Base-by-base conservation (phyloP, 2,113 vertebrate species). In the Tympanuchus pallidicinctus region DNA sequence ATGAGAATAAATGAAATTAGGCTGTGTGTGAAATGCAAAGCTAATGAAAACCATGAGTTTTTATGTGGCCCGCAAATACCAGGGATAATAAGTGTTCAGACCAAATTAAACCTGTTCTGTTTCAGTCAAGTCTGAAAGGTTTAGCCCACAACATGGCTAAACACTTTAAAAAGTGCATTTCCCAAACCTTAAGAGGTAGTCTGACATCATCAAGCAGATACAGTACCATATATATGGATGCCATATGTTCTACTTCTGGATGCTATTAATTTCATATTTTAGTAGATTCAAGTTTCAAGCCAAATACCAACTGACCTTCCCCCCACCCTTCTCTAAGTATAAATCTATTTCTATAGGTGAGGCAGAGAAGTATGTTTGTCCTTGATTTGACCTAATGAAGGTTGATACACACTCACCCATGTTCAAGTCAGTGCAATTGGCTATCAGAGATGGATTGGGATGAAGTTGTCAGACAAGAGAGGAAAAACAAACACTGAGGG, bases 1-100 rank as follows among this genome's bases (percentile, higher is more conserved):
- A 98, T 97, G 96, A 98, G 96, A 98, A 98, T 98, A 97, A 98
- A 97, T 95, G 95, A 97, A 97, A 97, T 98, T 98, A 98, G 97
- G 97, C 97, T 92, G 91, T 85, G 97, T 94, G 95, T 95, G 94
- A 93, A 97, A 89, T 45, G 83, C 88, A 97, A 84, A 88, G 48
- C 52, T 96, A 96, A 97, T 95, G 95, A 81, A 93, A 82, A 93
- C 83, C 89, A 93, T 85, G 63, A 77, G 80, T 27, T 61, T 78
- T 88, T 94, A 91, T 42, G 79, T 86, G 96, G 88, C 65, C 77
- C 66, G 77, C 50, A 89, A 94, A 92, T 93, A 94, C 69, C 61
- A 72, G 75, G 86, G 86, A 91, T 81, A 95, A 94, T 94, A 96
- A 89, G 91, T 72, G 86, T 61, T 92, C 91, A 91, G 93, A 96